Percentiles rank a stretch among this genome's conserved stretches.
These are phyloP conservation scores for Drosophila limbata DNA, from an alignment of 2,888 invertebrate genomes.

Conservation along the genomic window DNA sequence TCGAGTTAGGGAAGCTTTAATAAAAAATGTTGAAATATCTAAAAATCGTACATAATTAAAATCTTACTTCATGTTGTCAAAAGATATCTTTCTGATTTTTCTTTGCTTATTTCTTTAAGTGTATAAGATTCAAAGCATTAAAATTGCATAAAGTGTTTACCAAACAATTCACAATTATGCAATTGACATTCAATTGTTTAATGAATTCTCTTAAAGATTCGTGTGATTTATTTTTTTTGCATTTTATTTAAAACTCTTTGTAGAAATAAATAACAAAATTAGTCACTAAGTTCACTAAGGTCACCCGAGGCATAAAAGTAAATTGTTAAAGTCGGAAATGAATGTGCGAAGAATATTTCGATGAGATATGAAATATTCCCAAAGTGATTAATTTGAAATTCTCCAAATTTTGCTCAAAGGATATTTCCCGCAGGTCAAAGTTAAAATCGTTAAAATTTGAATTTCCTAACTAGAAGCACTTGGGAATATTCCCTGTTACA, in stretches of 20 bases:
- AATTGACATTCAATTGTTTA: conserved; percentile 8
- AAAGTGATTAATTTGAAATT: neutral
- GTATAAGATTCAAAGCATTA: too few species aligned
- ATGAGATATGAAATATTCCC: neutral
- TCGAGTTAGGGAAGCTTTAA: too few species aligned
- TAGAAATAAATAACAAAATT: neutral
- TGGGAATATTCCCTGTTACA: conserved; percentile 5
- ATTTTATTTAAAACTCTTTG: neutral
- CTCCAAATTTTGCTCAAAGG: neutral
- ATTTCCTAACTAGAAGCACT: conserved; percentile 6
- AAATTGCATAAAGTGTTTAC: too few species aligned
- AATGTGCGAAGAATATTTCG: neutral
- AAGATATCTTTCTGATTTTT: too few species aligned
- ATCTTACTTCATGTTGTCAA: too few species aligned
- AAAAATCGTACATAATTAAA: too few species aligned
- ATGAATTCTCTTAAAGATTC: too few species aligned
- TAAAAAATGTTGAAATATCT: too few species aligned
- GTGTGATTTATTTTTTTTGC: neutral
- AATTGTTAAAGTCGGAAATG: neutral
- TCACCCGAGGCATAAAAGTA: neutral
- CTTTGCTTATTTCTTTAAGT: too few species aligned
- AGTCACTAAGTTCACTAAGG: too few species aligned
- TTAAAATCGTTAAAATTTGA: neutral
- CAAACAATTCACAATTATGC: neutral
- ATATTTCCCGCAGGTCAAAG: conserved; percentile 2